A percentile compares a stretch with the other conserved stretches of the same genome.
phyloP scores from a whole-genome alignment of 2,797 vertebrate species.

The Pterois miles region DNA sequence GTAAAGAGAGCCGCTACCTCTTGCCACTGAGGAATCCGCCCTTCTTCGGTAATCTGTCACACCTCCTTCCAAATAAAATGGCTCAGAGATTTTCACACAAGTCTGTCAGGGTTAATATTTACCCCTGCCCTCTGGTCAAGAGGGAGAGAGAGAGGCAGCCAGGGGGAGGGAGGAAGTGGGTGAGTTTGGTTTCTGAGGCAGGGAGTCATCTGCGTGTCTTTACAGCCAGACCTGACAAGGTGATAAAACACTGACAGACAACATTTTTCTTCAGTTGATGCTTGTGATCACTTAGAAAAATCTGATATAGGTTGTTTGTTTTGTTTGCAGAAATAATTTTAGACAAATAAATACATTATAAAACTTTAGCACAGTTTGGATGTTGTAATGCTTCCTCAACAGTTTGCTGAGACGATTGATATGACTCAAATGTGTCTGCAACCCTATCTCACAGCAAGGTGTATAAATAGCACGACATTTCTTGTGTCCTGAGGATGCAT shows the following conservation, averaged over 20 bases:
- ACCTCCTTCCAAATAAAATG: slow-evolving; percentile 83
- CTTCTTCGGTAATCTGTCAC: slow-evolving; percentile 84
- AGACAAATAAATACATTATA: neutral
- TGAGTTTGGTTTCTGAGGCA: slow-evolving; percentile 29
- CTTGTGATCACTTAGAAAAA: neutral
- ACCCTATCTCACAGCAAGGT: too few species aligned
- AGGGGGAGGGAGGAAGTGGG: slow-evolving; percentile 35
- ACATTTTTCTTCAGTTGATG: neutral
- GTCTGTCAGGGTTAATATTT: slow-evolving; percentile 90
- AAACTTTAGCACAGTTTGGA: neutral
- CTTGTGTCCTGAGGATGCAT: too few species aligned
- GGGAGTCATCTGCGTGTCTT: slow-evolving; percentile 43
- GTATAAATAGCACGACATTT: too few species aligned
- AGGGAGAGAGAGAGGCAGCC: slow-evolving; percentile 34
- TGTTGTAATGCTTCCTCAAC: neutral
- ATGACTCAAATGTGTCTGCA: neutral
- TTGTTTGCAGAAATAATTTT: neutral
- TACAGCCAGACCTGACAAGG: slow-evolving; percentile 19
- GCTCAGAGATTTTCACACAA: slow-evolving; percentile 86
- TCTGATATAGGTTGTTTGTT: neutral
- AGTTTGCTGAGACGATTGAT: neutral
- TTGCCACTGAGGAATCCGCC: slow-evolving; percentile 83
- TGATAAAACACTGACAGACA: slow-evolving; percentile 35
- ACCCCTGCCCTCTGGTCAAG: slow-evolving; percentile 79
- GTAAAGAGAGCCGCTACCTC: slow-evolving; percentile 81